Conservation (phyloP, 2,797 vertebrate species). For the Manis crassicaudata region DNA sequence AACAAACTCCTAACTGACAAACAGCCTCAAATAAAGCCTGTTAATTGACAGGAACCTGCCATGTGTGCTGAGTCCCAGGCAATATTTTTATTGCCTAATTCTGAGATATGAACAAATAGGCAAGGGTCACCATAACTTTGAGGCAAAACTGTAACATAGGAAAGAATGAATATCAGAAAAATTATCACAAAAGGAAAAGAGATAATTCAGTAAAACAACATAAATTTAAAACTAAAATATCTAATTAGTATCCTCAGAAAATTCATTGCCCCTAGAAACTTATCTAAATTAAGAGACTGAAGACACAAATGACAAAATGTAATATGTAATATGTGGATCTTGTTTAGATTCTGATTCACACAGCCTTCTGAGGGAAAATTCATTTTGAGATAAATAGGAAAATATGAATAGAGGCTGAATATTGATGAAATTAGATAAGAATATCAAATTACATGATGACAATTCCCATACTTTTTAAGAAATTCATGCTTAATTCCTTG, state of each 20-base stretch:
- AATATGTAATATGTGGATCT: not conserved
- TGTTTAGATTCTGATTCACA: not conserved
- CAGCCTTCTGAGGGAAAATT: not conserved
- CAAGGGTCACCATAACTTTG: not conserved
- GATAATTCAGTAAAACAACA: not conserved
- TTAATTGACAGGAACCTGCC: not conserved
- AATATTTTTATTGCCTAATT: not conserved
- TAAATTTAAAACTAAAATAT: not conserved
- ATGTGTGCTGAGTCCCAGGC: not conserved
- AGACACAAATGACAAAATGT: not conserved
- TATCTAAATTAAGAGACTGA: not conserved
- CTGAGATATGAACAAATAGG: not conserved
- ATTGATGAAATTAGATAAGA: not conserved
- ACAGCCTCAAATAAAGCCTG: not conserved
- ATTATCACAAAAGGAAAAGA: not conserved
- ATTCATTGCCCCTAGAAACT: not conserved
- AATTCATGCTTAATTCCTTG: not conserved
- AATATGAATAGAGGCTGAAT: not conserved
- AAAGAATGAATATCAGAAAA: not conserved
- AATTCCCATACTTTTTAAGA: not conserved
- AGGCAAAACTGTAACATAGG: not conserved
- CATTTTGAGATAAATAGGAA: not conserved
- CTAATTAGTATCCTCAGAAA: not conserved
- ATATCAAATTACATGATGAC: not conserved
- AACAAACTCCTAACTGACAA: not conserved